Percentiles rank a stretch among this genome's conserved stretches.
phyloP scores from a whole-genome alignment of 1,140 invertebrate genomes.

The Calephelis nemesis region DNA sequence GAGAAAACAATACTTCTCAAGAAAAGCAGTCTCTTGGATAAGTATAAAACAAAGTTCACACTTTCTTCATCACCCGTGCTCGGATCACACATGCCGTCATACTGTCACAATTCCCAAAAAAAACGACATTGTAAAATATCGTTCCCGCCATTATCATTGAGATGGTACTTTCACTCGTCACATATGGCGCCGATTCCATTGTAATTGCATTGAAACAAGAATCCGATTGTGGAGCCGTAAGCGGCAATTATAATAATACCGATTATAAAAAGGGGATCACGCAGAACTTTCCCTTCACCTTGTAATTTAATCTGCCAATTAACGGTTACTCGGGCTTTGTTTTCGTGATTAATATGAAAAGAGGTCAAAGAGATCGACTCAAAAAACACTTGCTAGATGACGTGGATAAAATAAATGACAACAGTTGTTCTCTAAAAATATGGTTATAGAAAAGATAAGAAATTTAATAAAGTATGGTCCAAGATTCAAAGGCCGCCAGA shows the following conservation, averaged over 20 bases:
- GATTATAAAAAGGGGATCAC: constrained; percentile 40
- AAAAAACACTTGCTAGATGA: too few species aligned
- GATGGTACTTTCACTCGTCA: constrained; percentile 65
- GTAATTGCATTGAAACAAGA: constrained; percentile 57
- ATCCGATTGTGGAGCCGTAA: constrained; percentile 39
- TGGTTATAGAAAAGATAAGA: too few species aligned
- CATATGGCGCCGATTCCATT: constrained; percentile 38
- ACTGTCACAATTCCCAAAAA: constrained; percentile 6
- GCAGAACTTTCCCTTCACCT: constrained; percentile 59
- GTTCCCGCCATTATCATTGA: constrained; percentile 36
- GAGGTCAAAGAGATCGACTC: background rate
- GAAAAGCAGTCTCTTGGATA: background rate
- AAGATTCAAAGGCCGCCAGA: too few species aligned
- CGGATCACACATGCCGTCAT: background rate
- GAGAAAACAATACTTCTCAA: too few species aligned
- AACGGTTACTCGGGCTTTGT: constrained; percentile 51
- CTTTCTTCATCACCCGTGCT: background rate
- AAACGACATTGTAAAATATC: background rate
- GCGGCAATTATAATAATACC: constrained; percentile 47
- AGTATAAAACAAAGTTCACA: background rate
- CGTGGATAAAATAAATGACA: too few species aligned
- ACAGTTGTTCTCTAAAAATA: too few species aligned
- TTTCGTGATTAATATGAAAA: constrained; percentile 27
- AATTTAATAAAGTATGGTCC: too few species aligned
- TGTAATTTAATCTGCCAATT: constrained; percentile 59